Percentiles rank a stretch among this genome's conserved stretches.
Evolutionary conservation across 2,888 invertebrate genomes (phyloP).

Genomic region (Papilio elwesi): DNA sequence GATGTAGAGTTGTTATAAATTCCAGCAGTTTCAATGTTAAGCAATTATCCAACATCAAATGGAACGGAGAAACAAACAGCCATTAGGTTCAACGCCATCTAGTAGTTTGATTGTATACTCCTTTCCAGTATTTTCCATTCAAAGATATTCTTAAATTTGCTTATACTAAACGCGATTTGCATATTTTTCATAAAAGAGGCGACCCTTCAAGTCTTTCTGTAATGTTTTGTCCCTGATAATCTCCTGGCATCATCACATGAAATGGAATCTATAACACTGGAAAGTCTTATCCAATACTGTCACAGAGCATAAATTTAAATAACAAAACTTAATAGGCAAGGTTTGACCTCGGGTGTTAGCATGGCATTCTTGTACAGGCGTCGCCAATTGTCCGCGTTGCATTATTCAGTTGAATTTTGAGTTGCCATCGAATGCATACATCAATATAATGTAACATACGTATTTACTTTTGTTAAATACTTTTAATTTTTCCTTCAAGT

Average conservation of each 20-base stretch:
- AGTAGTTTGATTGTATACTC: no score
- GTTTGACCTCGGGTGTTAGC: conserved; percentile 44
- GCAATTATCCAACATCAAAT: not conserved
- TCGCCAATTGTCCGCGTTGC: conserved; percentile 52
- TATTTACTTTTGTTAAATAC: conserved; percentile 17
- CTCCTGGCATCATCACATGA: no score
- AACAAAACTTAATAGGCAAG: conserved; percentile 17
- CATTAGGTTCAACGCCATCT: no score
- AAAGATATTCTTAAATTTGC: no score
- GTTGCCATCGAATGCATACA: conserved; percentile 46
- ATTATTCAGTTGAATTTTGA: conserved; percentile 69
- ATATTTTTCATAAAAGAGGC: no score
- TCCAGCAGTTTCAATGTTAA: not conserved
- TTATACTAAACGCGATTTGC: no score
- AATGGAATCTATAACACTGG: no score
- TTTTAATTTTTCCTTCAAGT: not conserved
- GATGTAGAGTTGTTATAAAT: conserved; percentile 2
- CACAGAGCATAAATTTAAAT: conserved; percentile 15
- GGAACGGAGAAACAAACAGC: not conserved
- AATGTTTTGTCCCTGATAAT: no score
- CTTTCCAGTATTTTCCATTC: no score
- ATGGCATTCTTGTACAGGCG: conserved; percentile 35
- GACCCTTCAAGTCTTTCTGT: no score
- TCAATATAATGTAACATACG: not conserved
- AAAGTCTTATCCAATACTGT: not conserved